Evolutionary conservation across 2,888 invertebrate species (phyloP), one percentile per base, ranked within the genome.

Genomic region (Ernsta delagoae): DNA sequence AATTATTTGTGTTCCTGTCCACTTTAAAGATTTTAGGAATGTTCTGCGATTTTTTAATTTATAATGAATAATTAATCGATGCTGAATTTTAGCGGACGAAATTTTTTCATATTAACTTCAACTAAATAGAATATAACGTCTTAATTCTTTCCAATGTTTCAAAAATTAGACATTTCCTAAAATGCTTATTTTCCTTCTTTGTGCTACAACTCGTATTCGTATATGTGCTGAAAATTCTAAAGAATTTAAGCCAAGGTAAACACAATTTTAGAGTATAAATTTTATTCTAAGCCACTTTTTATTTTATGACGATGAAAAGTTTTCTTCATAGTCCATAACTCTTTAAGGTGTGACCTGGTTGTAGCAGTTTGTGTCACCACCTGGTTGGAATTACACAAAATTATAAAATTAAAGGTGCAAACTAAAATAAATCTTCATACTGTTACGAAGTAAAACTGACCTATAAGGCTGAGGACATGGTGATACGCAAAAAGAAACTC

Each of bases 261-360:
- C 24, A 43, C 41, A 43, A 59, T 59, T 59, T 59, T 43, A 59
- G 16, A 8, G 24, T n/a, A 60, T 60, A 60, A 45, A 31, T 48
- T 60, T 45, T 60, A 59, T 43, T 59, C 11, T 43, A 43, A 1
- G n/a, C 24, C 6, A 9, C 39, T 24, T 39, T 56, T 34, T 36
- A 57, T 57, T n/a, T 36, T 57, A 39, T 39, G n/a, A 3, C n/a
- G 57, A 36, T 57, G 39, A 57, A 57, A 56, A 12, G 6, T 39
- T n/a, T 1, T 57, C n/a, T n/a, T 6, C 4, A n/a, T 24, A 53
- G 12, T 62, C 9, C 31, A 61, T 16, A 24, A 39, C 16, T 53
- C 50, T 39, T 24, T 4, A 43, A 9, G 11, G 9, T 11, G 9
- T 11, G 43, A 7, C 43, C 11, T 11, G 11, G 4, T 11, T 11